phyloP scores from a whole-genome alignment of 2,888 invertebrate genomes.

The Dyspetes luteomarginatus region DNA sequence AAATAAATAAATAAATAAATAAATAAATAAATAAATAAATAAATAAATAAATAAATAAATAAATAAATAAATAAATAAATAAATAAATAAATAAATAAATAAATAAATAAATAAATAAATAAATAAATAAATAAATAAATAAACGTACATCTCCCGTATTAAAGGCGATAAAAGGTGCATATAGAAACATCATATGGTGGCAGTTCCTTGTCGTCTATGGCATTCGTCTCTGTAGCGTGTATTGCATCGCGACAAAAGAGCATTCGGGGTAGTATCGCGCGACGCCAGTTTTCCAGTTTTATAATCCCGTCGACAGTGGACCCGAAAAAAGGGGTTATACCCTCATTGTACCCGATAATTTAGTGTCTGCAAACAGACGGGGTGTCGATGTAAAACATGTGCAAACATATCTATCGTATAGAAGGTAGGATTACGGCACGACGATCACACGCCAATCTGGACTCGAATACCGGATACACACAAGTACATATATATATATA shows the following conservation, averaged over 20 bases:
- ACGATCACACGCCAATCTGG: conserved; percentile 56
- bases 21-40: no score
- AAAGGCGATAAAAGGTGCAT: neutral
- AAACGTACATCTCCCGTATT: neutral
- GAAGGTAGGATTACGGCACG: conserved; percentile 48
- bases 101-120: no score
- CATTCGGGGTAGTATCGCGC: conserved; percentile 66
- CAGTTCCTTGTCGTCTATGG: neutral
- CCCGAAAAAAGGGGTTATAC: conserved; percentile 76
- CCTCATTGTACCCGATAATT: conserved; percentile 82
- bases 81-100: no score
- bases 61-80: no score
- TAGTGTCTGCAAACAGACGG: conserved; percentile 83
- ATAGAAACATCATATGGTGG: neutral
- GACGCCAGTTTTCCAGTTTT: conserved; percentile 73
- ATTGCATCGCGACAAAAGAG: conserved; percentile 69
- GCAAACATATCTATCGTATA: conserved; percentile 72
- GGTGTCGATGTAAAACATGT: conserved; percentile 78
- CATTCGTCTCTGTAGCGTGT: conserved; percentile 18
- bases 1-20: no score
- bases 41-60: no score
- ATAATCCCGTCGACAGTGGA: conserved; percentile 77
- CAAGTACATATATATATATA: neutral
- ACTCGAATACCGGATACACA: conserved; percentile 32
- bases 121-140: neutral